Percentiles rank a stretch among this genome's conserved stretches.
phyloP scores from a whole-genome alignment of 2,113 vertebrate genomes.

The Muntiacus muntjak region DNA sequence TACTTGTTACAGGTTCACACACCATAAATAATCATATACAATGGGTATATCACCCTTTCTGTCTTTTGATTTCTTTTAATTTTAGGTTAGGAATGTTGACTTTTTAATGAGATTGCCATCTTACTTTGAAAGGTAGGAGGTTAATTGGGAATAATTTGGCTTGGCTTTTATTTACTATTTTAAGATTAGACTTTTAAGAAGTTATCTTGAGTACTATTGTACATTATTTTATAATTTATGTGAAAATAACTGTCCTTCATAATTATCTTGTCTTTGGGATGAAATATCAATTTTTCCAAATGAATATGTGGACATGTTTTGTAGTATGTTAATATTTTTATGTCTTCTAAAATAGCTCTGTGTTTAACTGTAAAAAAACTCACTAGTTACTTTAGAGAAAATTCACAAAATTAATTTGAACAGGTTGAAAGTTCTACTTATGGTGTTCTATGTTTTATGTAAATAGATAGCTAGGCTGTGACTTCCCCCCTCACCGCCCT shows the following conservation, averaged over 20 bases:
- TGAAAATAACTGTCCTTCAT: background rate
- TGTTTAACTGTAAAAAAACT: background rate
- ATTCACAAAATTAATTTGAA: background rate
- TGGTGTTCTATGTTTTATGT: background rate
- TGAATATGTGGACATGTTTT: background rate
- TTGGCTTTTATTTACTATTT: background rate
- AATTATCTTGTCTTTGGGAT: background rate
- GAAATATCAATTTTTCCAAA: background rate
- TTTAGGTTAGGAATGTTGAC: background rate
- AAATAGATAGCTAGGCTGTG: background rate
- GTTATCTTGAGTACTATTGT: background rate
- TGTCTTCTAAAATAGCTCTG: background rate
- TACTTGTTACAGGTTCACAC: background rate
- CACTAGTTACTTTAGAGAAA: background rate
- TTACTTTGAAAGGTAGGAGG: background rate
- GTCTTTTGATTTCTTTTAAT: background rate
- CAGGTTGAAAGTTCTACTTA: background rate
- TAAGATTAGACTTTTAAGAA: background rate
- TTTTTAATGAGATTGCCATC: background rate
- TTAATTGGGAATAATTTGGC: constrained; percentile 12
- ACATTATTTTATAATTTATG: background rate
- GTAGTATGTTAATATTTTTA: background rate
- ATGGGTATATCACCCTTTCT: background rate
- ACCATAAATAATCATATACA: background rate
- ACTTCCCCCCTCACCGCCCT: too few species aligned